Base-by-base conservation (phyloP, 2,888 invertebrate genomes). In the Scotopteryx bipunctaria region DNA sequence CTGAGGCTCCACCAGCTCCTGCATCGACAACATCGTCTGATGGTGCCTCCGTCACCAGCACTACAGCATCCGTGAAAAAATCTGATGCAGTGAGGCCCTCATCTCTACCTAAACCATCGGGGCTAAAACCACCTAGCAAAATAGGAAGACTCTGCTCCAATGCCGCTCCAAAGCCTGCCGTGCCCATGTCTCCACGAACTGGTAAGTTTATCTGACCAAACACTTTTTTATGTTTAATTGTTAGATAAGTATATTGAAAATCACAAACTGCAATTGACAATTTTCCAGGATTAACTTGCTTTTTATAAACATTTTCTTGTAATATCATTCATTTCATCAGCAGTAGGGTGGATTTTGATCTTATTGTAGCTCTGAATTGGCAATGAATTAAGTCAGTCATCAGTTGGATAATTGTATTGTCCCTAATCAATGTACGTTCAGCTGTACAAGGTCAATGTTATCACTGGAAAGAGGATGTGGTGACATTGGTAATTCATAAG, bases 121-220 rank as follows among this genome's bases (percentile, higher is more conserved):
- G 93, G 48, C 77, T 94, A 59, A 92, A 92, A 67, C 93, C 88
- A 41, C 93, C 94, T 3, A 91, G 92, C 33, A 94, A 93, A 82
- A 94, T 94, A 71, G 94, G 94, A 51, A 84, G 94, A 61, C 91
- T 93, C 27, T 94, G 94, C 69, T 91, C 92, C 63, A 91, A 92
- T 47, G 86, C 91, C 54, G 87, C 92, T 55, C 93, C 93, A 5
- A 94, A 94, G 78, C 93, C 94, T 56, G 92, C 93, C n/a, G 79
- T 94, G 46, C 94, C 94, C 21, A 86, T 92, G 36, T 90, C 92
- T 51, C 92, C 93, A 13, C 84, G 91, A 83, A 75, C 76, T 73
- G 91, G 91, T 91, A 69, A 91, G 91, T 84, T 43, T 55, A 43
- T 61, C 6, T 6, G 6, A 11, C 5, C 2, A 11, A 27, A 9